Percentiles rank a stretch among this genome's conserved stretches.
phyloP scores from a whole-genome alignment of 2,797 vertebrate genomes.

The Thunnus albacares region DNA sequence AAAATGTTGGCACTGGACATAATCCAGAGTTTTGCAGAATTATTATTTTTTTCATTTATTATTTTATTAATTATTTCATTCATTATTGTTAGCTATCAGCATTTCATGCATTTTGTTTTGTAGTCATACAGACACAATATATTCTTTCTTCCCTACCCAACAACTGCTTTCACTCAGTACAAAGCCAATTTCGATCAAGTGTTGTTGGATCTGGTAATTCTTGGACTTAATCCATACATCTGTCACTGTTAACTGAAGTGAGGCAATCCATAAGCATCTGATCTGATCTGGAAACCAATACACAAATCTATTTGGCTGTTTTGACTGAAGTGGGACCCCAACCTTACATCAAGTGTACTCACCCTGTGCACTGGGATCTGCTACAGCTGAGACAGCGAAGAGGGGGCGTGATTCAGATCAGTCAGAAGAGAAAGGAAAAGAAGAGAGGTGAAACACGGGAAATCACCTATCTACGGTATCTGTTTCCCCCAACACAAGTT shows the following conservation, averaged over 20 bases:
- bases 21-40: too few relatives aligned
- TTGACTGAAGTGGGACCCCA: conserved; percentile 10
- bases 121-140: neutral
- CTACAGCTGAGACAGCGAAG: conserved; percentile 58
- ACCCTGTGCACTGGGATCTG: conserved; percentile 72
- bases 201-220: neutral
- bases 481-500: neutral
- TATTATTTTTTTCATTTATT: too few relatives aligned
- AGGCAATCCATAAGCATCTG: conserved; percentile 9
- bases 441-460: conserved; percentile 1
- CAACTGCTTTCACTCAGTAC: conserved; percentile 11
- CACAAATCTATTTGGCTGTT: neutral
- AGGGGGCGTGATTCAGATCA: conserved; percentile 19
- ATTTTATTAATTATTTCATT: too few relatives aligned
- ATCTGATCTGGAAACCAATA: conserved; percentile 38
- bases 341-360: conserved; percentile 59
- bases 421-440: conserved; percentile 18
- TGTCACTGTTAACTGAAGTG: neutral
- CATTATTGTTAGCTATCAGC: neutral
- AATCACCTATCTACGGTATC: neutral
- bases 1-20: too few relatives aligned
- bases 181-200: conserved; percentile 2
- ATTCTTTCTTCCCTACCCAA: neutral
- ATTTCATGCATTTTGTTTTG: neutral
- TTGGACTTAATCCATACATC: conserved; percentile 14